Percentiles rank a stretch among this genome's conserved stretches.
Evolutionary conservation across 2,888 invertebrate species (phyloP).

Genomic region (Chymomyza procnemis): DNA sequence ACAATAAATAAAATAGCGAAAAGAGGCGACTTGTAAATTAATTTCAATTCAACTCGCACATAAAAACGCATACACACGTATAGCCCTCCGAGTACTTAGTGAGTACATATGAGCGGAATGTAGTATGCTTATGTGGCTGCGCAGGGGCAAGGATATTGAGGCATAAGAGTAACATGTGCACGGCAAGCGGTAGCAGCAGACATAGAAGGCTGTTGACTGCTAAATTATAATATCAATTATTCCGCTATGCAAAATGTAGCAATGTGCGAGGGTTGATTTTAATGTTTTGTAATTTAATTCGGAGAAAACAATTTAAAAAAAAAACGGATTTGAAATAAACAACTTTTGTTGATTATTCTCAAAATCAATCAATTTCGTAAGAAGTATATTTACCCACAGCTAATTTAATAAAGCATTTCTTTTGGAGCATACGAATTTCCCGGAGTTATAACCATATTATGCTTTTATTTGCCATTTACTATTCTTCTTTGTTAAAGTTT

Average conservation of each 20-base stretch:
- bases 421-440: no score
- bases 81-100: not conserved
- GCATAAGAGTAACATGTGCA: slow-evolving; percentile 2
- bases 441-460: no score
- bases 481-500: no score
- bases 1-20: slow-evolving; percentile 51
- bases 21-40: slow-evolving; percentile 47
- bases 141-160: not conserved
- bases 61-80: slow-evolving; percentile 12
- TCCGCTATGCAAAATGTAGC: slow-evolving; percentile 28
- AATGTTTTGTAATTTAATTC: no score
- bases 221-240: slow-evolving; percentile 55
- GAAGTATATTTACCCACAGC: no score
- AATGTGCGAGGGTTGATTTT: not conserved
- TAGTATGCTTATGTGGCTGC: not conserved
- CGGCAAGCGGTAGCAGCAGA: not conserved
- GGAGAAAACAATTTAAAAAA: no score
- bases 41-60: slow-evolving; percentile 48
- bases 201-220: slow-evolving; percentile 17
- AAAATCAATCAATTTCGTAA: no score
- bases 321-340: no score
- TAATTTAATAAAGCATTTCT: no score
- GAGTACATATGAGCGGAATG: not conserved
- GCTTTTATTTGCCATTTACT: no score
- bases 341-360: no score